A percentile compares a stretch with the other conserved stretches of the same genome.
phyloP scores from a whole-genome alignment of 2,888 invertebrate genomes.

The Conomelus anceps region DNA sequence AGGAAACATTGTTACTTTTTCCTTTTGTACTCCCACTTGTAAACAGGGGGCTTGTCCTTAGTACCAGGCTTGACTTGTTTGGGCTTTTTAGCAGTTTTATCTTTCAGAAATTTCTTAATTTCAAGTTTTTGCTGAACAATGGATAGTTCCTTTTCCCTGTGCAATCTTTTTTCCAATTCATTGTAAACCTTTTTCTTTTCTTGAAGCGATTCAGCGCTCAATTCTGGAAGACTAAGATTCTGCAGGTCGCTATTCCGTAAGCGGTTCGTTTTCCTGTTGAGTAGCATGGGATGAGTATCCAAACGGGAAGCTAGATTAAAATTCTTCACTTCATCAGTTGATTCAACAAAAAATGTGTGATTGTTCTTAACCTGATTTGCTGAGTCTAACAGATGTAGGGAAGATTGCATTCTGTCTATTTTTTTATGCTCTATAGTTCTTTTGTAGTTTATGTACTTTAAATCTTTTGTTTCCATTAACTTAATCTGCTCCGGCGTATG shows the following conservation, averaged over 20 bases:
- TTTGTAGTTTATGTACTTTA: constrained; percentile 83
- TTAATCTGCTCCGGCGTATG: constrained; percentile 77
- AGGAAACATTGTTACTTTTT: constrained; percentile 55
- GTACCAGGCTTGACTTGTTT: constrained; percentile 57
- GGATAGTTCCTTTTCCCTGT: constrained; percentile 66
- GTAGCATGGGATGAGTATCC: constrained; percentile 65
- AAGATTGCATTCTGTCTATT: constrained; percentile 64
- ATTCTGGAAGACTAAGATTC: constrained; percentile 47
- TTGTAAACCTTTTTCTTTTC: constrained; percentile 60
- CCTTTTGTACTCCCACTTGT: constrained; percentile 72
- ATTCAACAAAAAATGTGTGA: constrained; percentile 70
- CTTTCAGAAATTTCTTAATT: constrained; percentile 59
- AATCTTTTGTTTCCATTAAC: constrained; percentile 85
- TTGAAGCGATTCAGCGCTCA: constrained; percentile 49
- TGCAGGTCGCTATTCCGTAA: constrained; percentile 54
- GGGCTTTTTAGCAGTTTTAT: constrained; percentile 55
- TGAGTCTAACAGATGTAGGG: constrained; percentile 74
- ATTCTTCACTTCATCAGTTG: constrained; percentile 48
- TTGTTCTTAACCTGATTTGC: constrained; percentile 61
- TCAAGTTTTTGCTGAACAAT: constrained; percentile 74
- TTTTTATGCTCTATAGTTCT: constrained; percentile 75
- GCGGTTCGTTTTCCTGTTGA: constrained; percentile 63
- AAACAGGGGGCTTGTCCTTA: constrained; percentile 63
- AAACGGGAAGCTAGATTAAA: constrained; percentile 65
- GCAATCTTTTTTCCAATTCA: constrained; percentile 67